These are phyloP conservation scores for Venturia canescens DNA, from an alignment of 1,140 invertebrate species.

Conservation along the genomic window DNA sequence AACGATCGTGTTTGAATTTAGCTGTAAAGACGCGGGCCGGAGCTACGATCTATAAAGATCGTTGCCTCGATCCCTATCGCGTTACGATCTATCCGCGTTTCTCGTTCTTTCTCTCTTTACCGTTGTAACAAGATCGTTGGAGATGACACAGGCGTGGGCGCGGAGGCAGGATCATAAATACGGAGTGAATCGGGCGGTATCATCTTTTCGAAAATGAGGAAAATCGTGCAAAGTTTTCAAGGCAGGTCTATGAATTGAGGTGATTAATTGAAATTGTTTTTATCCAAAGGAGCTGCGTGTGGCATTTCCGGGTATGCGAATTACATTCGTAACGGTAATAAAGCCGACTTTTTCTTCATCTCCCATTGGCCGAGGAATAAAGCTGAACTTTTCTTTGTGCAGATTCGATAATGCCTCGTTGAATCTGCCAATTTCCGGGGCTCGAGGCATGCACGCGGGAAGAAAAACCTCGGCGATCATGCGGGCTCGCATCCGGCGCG, in stretches of 20 bases:
- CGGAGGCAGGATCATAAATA: not conserved
- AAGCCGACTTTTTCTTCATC: too few relatives aligned
- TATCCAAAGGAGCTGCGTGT: too few relatives aligned
- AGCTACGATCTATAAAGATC: not conserved
- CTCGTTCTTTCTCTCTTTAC: not conserved
- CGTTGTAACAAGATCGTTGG: not conserved
- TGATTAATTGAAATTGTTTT: too few relatives aligned
- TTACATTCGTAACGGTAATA: too few relatives aligned
- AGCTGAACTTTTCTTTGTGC: too few relatives aligned
- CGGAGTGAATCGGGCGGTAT: not conserved
- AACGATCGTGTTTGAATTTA: not conserved
- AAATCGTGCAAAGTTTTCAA: too few relatives aligned
- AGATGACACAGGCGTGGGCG: not conserved
- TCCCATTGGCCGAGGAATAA: too few relatives aligned
- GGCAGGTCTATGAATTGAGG: too few relatives aligned
- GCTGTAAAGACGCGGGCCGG: not conserved
- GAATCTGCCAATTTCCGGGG: not conserved
- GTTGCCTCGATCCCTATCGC: not conserved
- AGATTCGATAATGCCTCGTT: not conserved
- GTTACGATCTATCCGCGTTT: not conserved
- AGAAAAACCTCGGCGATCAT: not conserved
- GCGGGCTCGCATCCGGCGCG: not conserved
- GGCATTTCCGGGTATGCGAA: too few relatives aligned
- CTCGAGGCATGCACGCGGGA: not conserved
- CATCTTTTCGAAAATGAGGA: too few relatives aligned